Conservation (phyloP, 1,140 invertebrate species). For the Drosophila sturtevanti region DNA sequence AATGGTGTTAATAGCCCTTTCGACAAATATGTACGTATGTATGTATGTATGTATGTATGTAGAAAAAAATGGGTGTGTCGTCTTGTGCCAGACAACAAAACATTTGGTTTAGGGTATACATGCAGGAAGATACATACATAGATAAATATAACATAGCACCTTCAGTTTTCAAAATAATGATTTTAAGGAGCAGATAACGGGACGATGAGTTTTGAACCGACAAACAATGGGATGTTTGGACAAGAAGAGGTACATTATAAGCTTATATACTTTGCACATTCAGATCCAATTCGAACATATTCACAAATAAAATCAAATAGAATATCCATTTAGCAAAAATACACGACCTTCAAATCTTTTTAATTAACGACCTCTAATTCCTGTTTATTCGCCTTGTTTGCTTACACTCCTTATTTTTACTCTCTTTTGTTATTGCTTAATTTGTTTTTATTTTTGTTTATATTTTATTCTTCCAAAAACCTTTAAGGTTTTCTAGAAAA, state of each 20-base stretch:
- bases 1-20: conserved; percentile 63
- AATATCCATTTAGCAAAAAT: too few species aligned
- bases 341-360: too few species aligned
- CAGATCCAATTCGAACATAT: too few species aligned
- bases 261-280: too few species aligned
- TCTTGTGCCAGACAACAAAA: conserved; percentile 37
- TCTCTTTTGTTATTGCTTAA: too few species aligned
- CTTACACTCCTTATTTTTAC: background rate
- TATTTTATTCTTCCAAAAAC: conserved; percentile 5
- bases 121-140: background rate
- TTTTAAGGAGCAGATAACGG: conserved; percentile 28
- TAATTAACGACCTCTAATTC: too few species aligned
- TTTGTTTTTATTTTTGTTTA: too few species aligned
- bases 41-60: too few species aligned
- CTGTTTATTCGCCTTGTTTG: too few species aligned
- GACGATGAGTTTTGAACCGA: conserved; percentile 7
- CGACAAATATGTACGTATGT: conserved; percentile 13
- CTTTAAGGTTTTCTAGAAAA: conserved; percentile 15
- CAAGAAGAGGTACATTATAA: too few species aligned
- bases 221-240: background rate
- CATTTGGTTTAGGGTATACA: conserved; percentile 20
- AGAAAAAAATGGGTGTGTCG: conserved; percentile 50
- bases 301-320: too few species aligned
- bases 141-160: background rate
- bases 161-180: too few species aligned